These are phyloP conservation scores for Epinotia ramella DNA, from an alignment of 2,888 invertebrate genomes.

Conservation along the genomic window DNA sequence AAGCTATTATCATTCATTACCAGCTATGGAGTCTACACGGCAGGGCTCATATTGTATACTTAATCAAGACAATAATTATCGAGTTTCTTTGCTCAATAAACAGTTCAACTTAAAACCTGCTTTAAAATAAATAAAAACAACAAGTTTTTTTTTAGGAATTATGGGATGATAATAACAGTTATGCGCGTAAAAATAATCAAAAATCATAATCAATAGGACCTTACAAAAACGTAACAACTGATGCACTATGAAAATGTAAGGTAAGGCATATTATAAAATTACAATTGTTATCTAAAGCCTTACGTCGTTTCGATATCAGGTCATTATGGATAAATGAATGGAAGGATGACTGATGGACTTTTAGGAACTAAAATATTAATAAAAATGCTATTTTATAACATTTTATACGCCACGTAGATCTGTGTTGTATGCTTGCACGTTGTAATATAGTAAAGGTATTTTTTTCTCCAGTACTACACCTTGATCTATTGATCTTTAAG, in stretches of 20 bases:
- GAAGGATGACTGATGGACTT: constrained; percentile 40
- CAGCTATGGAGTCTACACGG: constrained; percentile 63
- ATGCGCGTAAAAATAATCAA: constrained; percentile 51
- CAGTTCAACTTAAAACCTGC: neutral
- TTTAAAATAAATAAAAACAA: constrained; percentile 13
- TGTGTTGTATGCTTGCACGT: neutral
- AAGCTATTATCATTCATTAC: constrained; percentile 75
- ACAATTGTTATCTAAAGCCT: constrained; percentile 29
- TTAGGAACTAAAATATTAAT: constrained; percentile 7
- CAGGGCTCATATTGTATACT: constrained; percentile 28
- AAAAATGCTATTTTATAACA: neutral
- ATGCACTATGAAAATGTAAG: constrained; percentile 18
- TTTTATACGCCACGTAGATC: neutral
- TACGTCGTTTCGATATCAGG: constrained; percentile 19
- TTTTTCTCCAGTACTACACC: neutral
- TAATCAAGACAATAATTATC: neutral
- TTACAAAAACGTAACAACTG: constrained; percentile 39
- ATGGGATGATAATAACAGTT: constrained; percentile 35
- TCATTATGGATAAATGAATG: constrained; percentile 15
- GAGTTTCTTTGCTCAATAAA: neutral
- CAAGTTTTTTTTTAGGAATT: neutral
- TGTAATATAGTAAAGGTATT: neutral
- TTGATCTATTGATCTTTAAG: too few species aligned
- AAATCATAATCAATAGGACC: constrained; percentile 47
- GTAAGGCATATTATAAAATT: too few species aligned